Base-by-base conservation (phyloP, 1,140 invertebrate species). In the Polyergus mexicanus region DNA sequence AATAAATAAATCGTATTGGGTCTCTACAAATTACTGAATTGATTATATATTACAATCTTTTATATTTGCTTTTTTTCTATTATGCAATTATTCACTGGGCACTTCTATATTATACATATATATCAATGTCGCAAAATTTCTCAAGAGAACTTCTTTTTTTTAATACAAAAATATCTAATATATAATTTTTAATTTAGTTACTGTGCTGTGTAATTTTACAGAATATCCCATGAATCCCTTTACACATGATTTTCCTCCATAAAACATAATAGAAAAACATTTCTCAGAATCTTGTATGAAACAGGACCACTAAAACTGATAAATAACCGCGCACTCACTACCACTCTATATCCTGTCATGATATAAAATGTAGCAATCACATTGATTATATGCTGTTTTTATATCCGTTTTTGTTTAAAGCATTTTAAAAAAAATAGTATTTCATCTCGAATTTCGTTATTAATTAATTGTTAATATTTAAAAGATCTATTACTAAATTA, bases 251-350 rank as follows among this genome's bases (percentile, higher is more conserved):
- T 56, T 35, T 71, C 11, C 2, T 25, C 11, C 16, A 19, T 41
- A 35, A 44, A 47, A 41, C 13, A 0, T 56, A 47, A 19, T 51
- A 51, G 6, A 65, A 35, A 41, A 32, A 44, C 32, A 11, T 56
- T 84, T 84, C 54, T 32, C 35, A 32, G 72, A 84, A 84, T 77
- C 25, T 44, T 38, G 44, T 47, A 11, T 28, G 28, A 58, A 74
- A 88, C 56, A 89, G 83, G 83, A 89, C 65, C 76, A 86, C 38
- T 16, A 32, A 81, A 32, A 81, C 68, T 81, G 86, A 89, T 88
- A 89, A 89, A 44, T 16, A 32, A 86, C 62, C 83, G 63, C 62
- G 41, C n/a, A 72, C 13, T 38, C 75, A 65, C 66, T 54, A 35
- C 80, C 25, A 25, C 47, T 38, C 66, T 74, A 83, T 85, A 86